These are phyloP conservation scores for Toxostoma redivivum DNA, from an alignment of 2,113 vertebrate genomes.

Conservation along the genomic window DNA sequence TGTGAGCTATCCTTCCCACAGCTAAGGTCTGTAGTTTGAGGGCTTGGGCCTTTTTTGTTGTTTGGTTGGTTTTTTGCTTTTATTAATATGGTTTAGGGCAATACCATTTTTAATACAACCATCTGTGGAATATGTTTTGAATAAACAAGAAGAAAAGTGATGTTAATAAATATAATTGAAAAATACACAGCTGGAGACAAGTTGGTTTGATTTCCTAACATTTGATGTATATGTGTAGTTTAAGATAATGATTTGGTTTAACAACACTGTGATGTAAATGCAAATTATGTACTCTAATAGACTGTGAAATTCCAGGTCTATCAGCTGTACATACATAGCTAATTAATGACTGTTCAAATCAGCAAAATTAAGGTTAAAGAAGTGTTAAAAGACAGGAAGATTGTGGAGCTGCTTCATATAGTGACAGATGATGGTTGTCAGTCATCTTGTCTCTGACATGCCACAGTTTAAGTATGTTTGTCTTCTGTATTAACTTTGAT, in stretches of 20 bases:
- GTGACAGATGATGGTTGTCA: neutral
- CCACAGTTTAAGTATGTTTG: neutral
- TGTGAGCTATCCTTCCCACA: neutral
- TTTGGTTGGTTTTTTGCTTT: neutral
- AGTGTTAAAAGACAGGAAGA: neutral
- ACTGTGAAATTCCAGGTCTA: neutral
- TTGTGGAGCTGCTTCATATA: neutral
- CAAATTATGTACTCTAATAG: neutral
- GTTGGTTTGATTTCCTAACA: neutral
- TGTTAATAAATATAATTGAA: neutral
- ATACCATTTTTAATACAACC: neutral
- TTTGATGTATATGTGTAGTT: neutral
- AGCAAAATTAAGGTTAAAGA: neutral
- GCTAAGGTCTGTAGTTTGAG: neutral
- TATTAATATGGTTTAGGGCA: neutral
- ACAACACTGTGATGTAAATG: neutral
- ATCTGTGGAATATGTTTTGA: neutral
- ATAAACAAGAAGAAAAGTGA: neutral
- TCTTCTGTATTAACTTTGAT: neutral
- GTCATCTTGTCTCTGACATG: neutral
- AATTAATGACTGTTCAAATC: neutral
- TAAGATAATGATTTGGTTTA: neutral
- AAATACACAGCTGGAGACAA: neutral
- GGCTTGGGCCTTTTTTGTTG: fast-evolving
- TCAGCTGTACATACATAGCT: neutral